Percentiles rank a stretch among this genome's conserved stretches.
phyloP scores from a whole-genome alignment of 2,113 vertebrate genomes.

The Pyrgilauda ruficollis region DNA sequence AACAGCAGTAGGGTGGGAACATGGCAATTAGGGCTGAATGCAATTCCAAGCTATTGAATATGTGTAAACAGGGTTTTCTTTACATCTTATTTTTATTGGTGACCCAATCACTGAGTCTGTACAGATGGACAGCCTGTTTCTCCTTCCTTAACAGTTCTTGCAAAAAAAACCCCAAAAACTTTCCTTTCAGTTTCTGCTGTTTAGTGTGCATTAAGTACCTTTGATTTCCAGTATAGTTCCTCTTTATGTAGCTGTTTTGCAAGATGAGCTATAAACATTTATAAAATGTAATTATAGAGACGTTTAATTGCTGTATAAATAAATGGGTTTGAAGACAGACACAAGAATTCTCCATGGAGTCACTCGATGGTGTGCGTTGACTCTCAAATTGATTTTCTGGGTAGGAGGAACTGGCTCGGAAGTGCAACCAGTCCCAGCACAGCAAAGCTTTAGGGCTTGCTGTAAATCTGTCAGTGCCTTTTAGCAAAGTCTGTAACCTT shows the following conservation, averaged over 20 bases:
- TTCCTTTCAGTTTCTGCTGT: neutral
- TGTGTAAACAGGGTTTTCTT: neutral
- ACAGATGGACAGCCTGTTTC: neutral
- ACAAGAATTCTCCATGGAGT: conserved; percentile 12
- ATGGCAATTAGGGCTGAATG: neutral
- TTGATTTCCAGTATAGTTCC: neutral
- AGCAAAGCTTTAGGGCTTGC: conserved; percentile 8
- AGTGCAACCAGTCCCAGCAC: neutral
- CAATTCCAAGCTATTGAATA: neutral
- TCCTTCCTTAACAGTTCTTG: neutral
- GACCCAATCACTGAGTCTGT: neutral
- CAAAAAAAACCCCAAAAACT: neutral
- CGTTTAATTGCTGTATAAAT: neutral
- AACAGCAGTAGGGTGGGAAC: neutral
- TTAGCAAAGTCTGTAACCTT: conserved; percentile 39
- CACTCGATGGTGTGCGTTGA: neutral
- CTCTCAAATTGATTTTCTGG: conserved; percentile 7
- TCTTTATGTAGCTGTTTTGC: conserved; percentile 4
- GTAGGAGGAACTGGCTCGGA: neutral
- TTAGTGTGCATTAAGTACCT: neutral
- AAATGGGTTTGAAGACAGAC: neutral
- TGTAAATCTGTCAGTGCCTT: conserved; percentile 46
- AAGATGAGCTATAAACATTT: neutral
- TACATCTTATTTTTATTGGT: neutral
- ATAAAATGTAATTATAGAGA: neutral